A percentile compares a stretch with the other conserved stretches of the same genome.
Evolutionary conservation across 1,140 invertebrate genomes (phyloP).

Genomic region (Drosophila truncata): DNA sequence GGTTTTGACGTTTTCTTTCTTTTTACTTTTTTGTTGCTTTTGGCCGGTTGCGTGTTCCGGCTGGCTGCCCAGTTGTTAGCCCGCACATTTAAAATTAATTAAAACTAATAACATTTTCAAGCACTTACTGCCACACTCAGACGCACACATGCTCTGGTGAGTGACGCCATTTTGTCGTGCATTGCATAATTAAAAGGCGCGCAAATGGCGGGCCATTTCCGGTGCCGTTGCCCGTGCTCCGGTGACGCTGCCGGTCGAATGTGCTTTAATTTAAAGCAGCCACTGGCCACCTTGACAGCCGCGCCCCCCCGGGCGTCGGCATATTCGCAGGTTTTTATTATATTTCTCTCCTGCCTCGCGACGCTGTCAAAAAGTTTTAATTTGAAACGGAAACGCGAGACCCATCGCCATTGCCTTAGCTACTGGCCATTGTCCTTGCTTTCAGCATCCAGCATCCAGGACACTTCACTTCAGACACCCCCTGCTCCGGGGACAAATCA

Average conservation of each 20-base stretch:
- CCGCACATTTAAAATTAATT: constrained; percentile 68
- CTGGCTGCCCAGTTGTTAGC: constrained; percentile 23
- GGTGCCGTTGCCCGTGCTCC: constrained; percentile 15
- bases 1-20: constrained; percentile 3
- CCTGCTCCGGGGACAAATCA: constrained; percentile 56
- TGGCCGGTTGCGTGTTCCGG: constrained; percentile 37
- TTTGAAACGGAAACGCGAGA: constrained; percentile 71
- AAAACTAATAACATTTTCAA: constrained; percentile 72
- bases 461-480: constrained; percentile 27
- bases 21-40: not conserved
- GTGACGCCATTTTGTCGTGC: constrained; percentile 61
- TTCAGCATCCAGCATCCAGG: constrained; percentile 19
- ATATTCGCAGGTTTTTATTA: constrained; percentile 6
- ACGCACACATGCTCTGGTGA: constrained; percentile 6
- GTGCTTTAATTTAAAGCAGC: constrained; percentile 39
- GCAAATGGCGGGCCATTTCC: constrained; percentile 65
- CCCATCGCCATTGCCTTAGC: constrained; percentile 13
- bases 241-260: constrained; percentile 4
- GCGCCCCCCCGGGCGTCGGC: constrained; percentile 16
- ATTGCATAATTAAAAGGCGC: constrained; percentile 67
- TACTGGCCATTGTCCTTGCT: constrained; percentile 50
- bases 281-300: constrained; percentile 9
- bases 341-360: constrained; percentile 3
- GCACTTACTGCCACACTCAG: constrained; percentile 37
- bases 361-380: constrained; percentile 65